phyloP scores from a whole-genome alignment of 1,140 invertebrate genomes.

The Lycorma delicatula region DNA sequence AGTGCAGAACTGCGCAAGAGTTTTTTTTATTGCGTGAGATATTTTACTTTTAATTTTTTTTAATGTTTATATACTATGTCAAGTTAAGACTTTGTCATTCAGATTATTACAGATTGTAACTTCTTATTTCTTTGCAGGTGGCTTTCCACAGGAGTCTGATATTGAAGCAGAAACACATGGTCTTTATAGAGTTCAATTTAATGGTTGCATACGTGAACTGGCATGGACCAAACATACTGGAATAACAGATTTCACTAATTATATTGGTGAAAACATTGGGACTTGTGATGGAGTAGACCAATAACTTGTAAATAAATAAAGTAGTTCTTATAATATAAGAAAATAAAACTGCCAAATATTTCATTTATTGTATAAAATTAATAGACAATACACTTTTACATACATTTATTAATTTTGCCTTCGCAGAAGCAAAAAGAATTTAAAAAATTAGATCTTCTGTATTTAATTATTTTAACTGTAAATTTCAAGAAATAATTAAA shows the following conservation, averaged over 20 bases:
- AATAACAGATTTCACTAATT: slow-evolving; percentile 43
- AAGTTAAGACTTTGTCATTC: neutral
- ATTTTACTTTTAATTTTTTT: neutral
- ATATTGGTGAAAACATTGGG: slow-evolving; percentile 45
- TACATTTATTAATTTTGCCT: too few species aligned
- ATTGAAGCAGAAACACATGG: slow-evolving; percentile 37
- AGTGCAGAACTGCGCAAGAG: too few species aligned
- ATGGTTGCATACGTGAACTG: slow-evolving; percentile 40
- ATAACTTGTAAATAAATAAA: too few species aligned
- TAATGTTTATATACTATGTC: neutral
- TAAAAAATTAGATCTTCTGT: too few species aligned
- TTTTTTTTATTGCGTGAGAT: neutral
- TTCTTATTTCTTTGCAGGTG: slow-evolving; percentile 34
- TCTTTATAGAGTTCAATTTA: slow-evolving; percentile 38
- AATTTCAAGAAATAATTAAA: too few species aligned
- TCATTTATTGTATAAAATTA: too few species aligned
- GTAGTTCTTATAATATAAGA: too few species aligned
- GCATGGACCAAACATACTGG: slow-evolving; percentile 31
- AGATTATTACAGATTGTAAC: neutral
- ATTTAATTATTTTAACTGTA: too few species aligned
- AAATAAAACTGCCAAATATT: too few species aligned
- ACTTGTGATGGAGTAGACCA: too few species aligned
- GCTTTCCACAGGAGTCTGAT: slow-evolving; percentile 38
- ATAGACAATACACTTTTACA: too few species aligned
- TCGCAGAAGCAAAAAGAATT: too few species aligned